Evolutionary conservation across 2,797 vertebrate species (phyloP).

Genomic region (Malacoctenus gilli): DNA sequence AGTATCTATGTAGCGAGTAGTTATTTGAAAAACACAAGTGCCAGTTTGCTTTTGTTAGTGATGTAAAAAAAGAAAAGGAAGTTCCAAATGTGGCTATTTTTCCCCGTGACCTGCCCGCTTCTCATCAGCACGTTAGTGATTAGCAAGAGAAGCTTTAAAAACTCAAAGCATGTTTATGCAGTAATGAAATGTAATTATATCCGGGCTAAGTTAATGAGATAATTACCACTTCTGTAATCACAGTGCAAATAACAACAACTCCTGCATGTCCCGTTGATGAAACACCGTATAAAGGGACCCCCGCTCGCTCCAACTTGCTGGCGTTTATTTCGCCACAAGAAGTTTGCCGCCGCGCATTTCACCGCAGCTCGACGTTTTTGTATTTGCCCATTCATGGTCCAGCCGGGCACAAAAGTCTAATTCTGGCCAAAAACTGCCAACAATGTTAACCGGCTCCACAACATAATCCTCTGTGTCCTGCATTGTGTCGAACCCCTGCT

Average conservation of each 20-base stretch:
- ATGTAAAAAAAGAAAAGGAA: not conserved
- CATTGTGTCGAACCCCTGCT: constrained; percentile 35
- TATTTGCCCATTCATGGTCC: constrained; percentile 9
- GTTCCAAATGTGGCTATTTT: not conserved
- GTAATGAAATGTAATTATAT: constrained; percentile 2
- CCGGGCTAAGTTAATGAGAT: constrained; percentile 8
- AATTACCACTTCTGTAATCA: constrained; percentile 13
- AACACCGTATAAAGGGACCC: constrained; percentile 4
- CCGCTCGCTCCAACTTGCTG: too few species aligned
- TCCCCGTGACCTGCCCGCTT: not conserved
- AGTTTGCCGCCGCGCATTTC: constrained; percentile 13
- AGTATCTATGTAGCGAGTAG: too few species aligned
- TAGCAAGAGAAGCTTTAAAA: too few species aligned
- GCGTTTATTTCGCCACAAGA: not conserved
- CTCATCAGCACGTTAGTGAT: too few species aligned
- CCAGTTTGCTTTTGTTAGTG: not conserved
- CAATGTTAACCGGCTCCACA: constrained; percentile 42
- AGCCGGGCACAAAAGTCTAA: constrained; percentile 20
- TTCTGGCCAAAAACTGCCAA: constrained; percentile 39
- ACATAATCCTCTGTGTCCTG: constrained; percentile 48
- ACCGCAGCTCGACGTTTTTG: constrained; percentile 8
- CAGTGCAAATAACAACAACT: constrained; percentile 4
- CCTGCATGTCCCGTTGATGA: not conserved
- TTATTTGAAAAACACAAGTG: not conserved
- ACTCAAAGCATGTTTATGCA: too few species aligned